Evolutionary conservation across 2,888 invertebrate species (phyloP), one percentile per base, ranked within the genome.

Genomic region (Tricholauxania praeusta): DNA sequence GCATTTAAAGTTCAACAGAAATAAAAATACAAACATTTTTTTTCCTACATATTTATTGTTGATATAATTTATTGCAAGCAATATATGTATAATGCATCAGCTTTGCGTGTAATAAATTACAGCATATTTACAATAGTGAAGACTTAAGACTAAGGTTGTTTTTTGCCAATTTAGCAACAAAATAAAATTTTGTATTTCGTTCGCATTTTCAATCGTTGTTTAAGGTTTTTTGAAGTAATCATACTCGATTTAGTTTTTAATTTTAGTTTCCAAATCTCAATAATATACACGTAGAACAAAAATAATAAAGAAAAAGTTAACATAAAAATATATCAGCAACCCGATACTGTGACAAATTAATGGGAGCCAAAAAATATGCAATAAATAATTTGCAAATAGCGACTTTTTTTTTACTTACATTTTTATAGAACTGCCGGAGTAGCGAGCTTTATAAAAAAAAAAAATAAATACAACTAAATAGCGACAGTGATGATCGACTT

Each of bases 401-500:
- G 28, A 28, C 28, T 28, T 3, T 28, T 28, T 4, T 28, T 28
- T 3, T 28, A 8, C 1, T 39, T 39, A 5, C 39, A 10, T 8
- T 39, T 39, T 10, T 39, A 2, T 39, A 39, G 3, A 39, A 10
- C 10, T 39, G 39, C 39, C 39, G 8, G 39, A 10, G 39, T 10
- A 39, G 10, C 39, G 7, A 39, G 39, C 10, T 7, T 10, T 39
- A 39, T 39, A 10, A 39, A 39, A 10, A 10, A 7, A 5, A 39
- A 10, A 64, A 64, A 51, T 28, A 15, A 3, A 28, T 64, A 64
- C 51, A 51, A 64, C 64, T 64, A 51, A 64, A 51, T 19, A 51
- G 22, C 64, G 39, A 51, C 22, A 64, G 14, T 64, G 64, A 19
- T 15, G 64, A 49, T 64, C 51, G 28, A n/a, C 64, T 64, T 49